Percentiles rank a stretch among this genome's conserved stretches.
phyloP scores from a whole-genome alignment of 2,888 invertebrate genomes.

The Phrixothrix hirtus region DNA sequence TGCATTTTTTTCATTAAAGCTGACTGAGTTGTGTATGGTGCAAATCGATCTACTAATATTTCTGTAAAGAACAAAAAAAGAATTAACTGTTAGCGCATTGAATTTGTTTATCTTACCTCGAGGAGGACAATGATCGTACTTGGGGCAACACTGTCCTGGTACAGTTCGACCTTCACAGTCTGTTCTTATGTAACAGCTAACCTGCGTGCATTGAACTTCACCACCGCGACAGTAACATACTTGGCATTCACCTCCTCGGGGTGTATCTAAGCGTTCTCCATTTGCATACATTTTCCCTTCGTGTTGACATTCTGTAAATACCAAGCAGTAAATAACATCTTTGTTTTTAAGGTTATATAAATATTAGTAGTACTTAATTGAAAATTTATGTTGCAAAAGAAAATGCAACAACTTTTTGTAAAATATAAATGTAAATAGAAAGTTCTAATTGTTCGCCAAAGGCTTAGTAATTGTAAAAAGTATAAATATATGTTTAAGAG shows the following conservation, averaged over 20 bases:
- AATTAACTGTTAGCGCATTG: neutral
- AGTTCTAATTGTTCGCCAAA: slow-evolving; percentile 12
- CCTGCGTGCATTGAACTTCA: slow-evolving; percentile 75
- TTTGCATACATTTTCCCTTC: slow-evolving; percentile 75
- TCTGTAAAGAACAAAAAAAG: slow-evolving; percentile 22
- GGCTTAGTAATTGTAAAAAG: too few relatives aligned
- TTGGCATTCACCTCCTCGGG: slow-evolving; percentile 73
- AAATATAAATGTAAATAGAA: slow-evolving; percentile 21
- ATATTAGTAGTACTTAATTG: neutral
- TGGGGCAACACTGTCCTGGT: slow-evolving; percentile 77
- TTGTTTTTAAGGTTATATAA: neutral
- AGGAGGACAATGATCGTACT: slow-evolving; percentile 79
- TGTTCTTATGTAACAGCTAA: slow-evolving; percentile 74
- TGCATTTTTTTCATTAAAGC: slow-evolving; percentile 23
- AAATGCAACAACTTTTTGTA: slow-evolving; percentile 12
- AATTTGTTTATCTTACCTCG: slow-evolving; percentile 55
- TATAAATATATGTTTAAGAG: too few relatives aligned
- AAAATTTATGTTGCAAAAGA: slow-evolving; percentile 4
- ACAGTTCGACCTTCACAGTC: slow-evolving; percentile 75
- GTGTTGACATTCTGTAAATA: slow-evolving; percentile 79
- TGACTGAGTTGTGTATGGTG: slow-evolving; percentile 29
- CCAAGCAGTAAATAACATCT: too few relatives aligned
- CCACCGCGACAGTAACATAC: slow-evolving; percentile 82
- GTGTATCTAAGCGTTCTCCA: slow-evolving; percentile 71
- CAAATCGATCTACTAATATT: slow-evolving; percentile 28